Conservation (phyloP, 2,888 invertebrate genomes). For the Lochmaea capreae region DNA sequence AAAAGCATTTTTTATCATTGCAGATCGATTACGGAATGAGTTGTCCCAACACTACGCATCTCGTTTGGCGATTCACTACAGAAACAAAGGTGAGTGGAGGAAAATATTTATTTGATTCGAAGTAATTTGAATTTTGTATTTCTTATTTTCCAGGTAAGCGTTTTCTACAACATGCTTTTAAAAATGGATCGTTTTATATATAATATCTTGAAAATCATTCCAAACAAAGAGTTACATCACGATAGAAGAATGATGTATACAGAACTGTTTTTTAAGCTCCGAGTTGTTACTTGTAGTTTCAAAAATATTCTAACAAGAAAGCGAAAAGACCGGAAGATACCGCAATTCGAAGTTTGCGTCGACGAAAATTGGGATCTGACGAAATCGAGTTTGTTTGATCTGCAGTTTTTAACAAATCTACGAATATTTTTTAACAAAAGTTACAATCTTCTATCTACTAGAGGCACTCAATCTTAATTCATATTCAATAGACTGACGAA, state of each 20-base stretch:
- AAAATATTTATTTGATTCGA: not conserved
- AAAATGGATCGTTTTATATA: conserved; percentile 2
- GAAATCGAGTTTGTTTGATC: conserved; percentile 9
- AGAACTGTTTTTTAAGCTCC: not conserved
- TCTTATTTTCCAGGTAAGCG: conserved; percentile 10
- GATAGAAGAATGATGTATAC: conserved; percentile 8
- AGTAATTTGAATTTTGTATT: not conserved
- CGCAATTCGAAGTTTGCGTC: not conserved
- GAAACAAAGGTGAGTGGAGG: not conserved
- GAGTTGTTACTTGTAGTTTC: conserved; percentile 7
- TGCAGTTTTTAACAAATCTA: conserved; percentile 9
- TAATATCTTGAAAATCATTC: not conserved
- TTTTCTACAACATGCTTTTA: conserved; percentile 22
- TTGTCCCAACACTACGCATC: not conserved
- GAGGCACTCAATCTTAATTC: too few species aligned
- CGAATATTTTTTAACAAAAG: conserved; percentile 9
- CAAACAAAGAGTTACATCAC: not conserved
- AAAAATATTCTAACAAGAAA: conserved; percentile 2
- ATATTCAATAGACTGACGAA: too few species aligned
- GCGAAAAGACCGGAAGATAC: not conserved
- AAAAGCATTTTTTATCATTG: not conserved
- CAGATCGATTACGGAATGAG: not conserved
- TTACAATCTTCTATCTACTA: conserved; percentile 5
- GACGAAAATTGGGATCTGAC: not conserved
- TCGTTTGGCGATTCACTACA: not conserved